Percentiles rank a stretch among this genome's conserved stretches.
Conservation (phyloP, 35 echinoderm and acorn worm species). For the Hemicentrotus pulcherrimus region DNA sequence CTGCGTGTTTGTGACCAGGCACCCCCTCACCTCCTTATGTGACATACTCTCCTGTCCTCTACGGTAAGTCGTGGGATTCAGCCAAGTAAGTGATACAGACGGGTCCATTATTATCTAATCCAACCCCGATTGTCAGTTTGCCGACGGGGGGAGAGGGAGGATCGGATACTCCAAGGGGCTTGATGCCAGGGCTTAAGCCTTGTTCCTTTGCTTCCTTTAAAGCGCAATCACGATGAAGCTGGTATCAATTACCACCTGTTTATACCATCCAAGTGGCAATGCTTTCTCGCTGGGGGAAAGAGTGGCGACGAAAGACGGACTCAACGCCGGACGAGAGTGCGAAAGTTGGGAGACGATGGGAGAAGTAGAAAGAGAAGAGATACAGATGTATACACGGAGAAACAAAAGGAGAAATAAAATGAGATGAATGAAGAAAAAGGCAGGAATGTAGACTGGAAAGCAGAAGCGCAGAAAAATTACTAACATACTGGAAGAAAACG, state of each 20-base stretch:
- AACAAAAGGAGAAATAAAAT: background rate
- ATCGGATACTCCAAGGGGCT: background rate
- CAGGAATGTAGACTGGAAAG: background rate
- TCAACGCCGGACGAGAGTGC: background rate
- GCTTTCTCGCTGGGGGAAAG: conserved; percentile 28
- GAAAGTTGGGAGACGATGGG: background rate
- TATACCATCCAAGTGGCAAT: conserved; percentile 30
- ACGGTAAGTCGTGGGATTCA: background rate
- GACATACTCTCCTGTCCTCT: background rate
- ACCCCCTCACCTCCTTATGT: background rate
- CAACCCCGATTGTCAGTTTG: background rate
- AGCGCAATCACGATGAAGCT: conserved; percentile 24
- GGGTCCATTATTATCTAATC: conserved; percentile 47
- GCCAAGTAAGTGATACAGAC: conserved; percentile 18
- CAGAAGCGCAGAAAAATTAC: background rate
- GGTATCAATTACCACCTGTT: conserved; percentile 46
- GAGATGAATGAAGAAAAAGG: background rate
- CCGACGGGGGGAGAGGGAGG: background rate
- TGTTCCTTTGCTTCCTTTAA: background rate
- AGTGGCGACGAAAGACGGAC: background rate
- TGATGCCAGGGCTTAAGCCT: conserved; percentile 15
- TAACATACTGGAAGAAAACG: background rate
- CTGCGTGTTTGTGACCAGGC: background rate
- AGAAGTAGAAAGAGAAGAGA: background rate
- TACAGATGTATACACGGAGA: background rate